Percentiles rank a stretch among this genome's conserved stretches.
Conservation (phyloP, 2,113 vertebrate species). For the Ceratotherium simum region DNA sequence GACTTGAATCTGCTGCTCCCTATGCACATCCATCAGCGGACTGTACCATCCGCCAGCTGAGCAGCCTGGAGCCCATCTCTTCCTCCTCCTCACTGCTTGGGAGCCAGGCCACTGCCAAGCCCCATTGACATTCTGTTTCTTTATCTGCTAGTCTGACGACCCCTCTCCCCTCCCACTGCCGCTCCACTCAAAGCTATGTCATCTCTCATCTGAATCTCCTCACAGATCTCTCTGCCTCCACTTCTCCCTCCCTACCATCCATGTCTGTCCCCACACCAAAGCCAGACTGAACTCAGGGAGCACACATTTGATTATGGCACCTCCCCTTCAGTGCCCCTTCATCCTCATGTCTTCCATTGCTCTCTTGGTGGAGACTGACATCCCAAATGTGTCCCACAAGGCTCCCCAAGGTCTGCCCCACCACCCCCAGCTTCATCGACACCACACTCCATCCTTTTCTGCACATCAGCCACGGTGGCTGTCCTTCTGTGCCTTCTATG, state of each 20-base stretch:
- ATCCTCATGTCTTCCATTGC: not conserved
- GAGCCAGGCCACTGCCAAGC: not conserved
- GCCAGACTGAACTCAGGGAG: not conserved
- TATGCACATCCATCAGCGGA: not conserved
- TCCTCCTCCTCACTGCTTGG: rapidly evolving
- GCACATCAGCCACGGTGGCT: rapidly evolving
- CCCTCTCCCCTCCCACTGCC: too few species aligned
- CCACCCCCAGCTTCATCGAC: not conserved
- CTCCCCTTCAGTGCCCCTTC: too few species aligned
- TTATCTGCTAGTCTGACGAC: not conserved
- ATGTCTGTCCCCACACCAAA: not conserved
- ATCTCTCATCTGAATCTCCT: not conserved
- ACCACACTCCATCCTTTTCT: not conserved
- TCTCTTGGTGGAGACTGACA: not conserved
- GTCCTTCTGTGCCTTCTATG: not conserved
- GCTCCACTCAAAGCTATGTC: not conserved
- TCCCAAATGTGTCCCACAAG: too few species aligned
- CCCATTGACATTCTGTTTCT: not conserved
- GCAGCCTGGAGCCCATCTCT: not conserved
- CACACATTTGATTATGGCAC: rapidly evolving
- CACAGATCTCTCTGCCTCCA: not conserved
- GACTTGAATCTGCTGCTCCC: not conserved
- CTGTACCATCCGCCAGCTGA: rapidly evolving
- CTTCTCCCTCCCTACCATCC: not conserved
- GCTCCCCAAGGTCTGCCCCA: not conserved